Percentiles rank a stretch among this genome's conserved stretches.
phyloP scores from a whole-genome alignment of 2,797 vertebrate species.

The Lutjanus campechanus region DNA sequence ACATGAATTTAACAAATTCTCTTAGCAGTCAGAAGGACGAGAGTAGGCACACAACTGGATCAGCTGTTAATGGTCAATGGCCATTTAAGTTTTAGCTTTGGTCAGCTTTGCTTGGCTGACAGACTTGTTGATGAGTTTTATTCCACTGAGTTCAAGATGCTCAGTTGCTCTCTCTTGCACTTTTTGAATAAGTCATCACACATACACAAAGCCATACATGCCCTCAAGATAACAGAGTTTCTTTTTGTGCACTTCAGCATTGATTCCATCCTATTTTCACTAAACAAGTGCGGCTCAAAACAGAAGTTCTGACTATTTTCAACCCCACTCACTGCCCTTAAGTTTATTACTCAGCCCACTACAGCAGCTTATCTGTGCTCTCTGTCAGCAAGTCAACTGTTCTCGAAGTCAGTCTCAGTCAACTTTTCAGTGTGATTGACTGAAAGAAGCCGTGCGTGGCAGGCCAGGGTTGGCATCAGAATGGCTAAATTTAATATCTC shows the following conservation, averaged over 20 bases:
- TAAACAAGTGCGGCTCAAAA: conserved; percentile 12
- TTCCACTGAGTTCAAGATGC: conserved; percentile 14
- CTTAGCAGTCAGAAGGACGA: conserved; percentile 5
- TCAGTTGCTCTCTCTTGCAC: not conserved
- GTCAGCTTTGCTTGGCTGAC: conserved; percentile 29
- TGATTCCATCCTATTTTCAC: conserved; percentile 28
- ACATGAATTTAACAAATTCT: conserved; percentile 9
- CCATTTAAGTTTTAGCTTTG: conserved; percentile 29
- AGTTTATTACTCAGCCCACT: conserved; percentile 15
- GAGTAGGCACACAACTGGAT: conserved; percentile 6
- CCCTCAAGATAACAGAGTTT: conserved; percentile 15
- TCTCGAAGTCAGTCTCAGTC: conserved; percentile 20
- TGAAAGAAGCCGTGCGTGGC: conserved; percentile 53
- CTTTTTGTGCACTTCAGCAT: conserved; percentile 7
- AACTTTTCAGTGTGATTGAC: conserved; percentile 63
- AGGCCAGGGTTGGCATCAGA: conserved; percentile 20
- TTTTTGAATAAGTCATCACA: conserved; percentile 5
- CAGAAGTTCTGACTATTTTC: conserved; percentile 18
- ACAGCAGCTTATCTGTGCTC: conserved; percentile 30
- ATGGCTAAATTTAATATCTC: conserved; percentile 64
- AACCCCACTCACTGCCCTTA: conserved; percentile 4
- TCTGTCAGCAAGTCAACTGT: conserved; percentile 47
- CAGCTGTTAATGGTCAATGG: conserved; percentile 9
- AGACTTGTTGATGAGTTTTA: conserved; percentile 21
- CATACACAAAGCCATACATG: conserved; percentile 20